Base-by-base conservation (phyloP, 2,888 invertebrate genomes). In the Lacanobia oleracea region DNA sequence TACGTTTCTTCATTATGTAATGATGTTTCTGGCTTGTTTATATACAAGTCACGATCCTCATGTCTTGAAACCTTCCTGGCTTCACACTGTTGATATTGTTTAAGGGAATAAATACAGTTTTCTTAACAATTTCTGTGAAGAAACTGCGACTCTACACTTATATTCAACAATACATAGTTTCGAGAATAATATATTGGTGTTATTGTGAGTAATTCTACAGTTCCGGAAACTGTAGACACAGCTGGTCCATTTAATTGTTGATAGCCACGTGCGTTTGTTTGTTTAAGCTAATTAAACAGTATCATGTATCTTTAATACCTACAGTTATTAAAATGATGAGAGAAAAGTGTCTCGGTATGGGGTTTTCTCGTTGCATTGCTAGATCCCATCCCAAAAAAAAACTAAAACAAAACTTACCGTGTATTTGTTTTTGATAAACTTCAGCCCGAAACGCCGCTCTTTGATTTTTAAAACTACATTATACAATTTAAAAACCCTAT, bases 41-140 rank as follows among this genome's bases (percentile, higher is more conserved):
- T 83, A 87, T 78, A 78, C 83, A 50, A 79, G 79, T 89, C 88
- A 89, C 88, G 88, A 83, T 77, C 56, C 18, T 54, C 70, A 62
- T 45, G 77, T 72, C 69, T 75, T 68, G 51, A 72, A 69, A 80
- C 75, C 86, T 88, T 89, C 88, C 88, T 88, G 86, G 63, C 83
- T 84, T 86, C 61, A 57, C 62, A 67, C 62, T 72, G 50, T 69
- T 59, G 69, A 77, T 85, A 85, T 85, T 83, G 83, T 85, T 74
- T 72, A 75, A 72, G 64, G 72, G 79, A 79, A 73, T 81, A 81
- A 79, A 69, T 65, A 65, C 45, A 57, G 48, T 63, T 40, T 48
- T 62, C 61, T 61, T 45, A 37, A 70, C 51, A 51, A 51, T 61
- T 27, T 57, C 18, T 51, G 23, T 50, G 23, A 45, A 7, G 67